Base-by-base conservation (phyloP, 2,888 invertebrate genomes). In the Eupithecia subumbrata region DNA sequence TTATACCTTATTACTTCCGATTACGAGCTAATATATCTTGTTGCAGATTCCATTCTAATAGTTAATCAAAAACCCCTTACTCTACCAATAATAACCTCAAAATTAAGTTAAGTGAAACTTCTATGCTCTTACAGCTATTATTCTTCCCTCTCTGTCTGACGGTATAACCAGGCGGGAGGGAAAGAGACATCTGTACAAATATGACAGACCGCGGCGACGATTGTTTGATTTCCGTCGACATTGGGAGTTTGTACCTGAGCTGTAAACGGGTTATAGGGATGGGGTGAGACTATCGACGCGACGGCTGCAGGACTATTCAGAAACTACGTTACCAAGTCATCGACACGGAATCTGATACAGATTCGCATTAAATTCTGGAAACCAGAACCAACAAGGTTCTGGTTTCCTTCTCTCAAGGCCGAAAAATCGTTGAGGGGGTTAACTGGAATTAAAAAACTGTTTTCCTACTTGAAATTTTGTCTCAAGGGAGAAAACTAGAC, bases 161-260 rank as follows among this genome's bases (percentile, higher is more conserved):
- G 1, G 14, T 12, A 60, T 12, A 0, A 12, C 12, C 12, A 25
- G 12, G 60, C 25, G 60, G 60, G 14, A 25, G 12, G 3, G 60
- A 60, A 25, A 60, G 60, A 60, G 60, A 60, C 22, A 0, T 25
- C 25, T 22, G 56, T 9, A 11, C 60, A 60, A 60, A 60, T 25
- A 60, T 25, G 22, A 14, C 60, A 60, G 25, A 60, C 25, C 60
- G 60, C 60, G 12, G 12, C 60, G 22, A 25, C 25, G 60, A 60
- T 60, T 60, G 60, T 60, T 60, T 60, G 60, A 60, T 60, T 60
- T 60, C 60, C 60, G 60, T 60, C 60, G 25, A 60, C 60, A 60
- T 60, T 25, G 1, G 56, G n/a, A 52, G n/a, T 60, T 56, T 4
- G 60, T 60, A 25, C 25, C 56, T 60, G 56, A 5, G 11, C 56